These are phyloP conservation scores for Xylota sylvarum DNA, from an alignment of 2,888 invertebrate genomes.

Conservation along the genomic window DNA sequence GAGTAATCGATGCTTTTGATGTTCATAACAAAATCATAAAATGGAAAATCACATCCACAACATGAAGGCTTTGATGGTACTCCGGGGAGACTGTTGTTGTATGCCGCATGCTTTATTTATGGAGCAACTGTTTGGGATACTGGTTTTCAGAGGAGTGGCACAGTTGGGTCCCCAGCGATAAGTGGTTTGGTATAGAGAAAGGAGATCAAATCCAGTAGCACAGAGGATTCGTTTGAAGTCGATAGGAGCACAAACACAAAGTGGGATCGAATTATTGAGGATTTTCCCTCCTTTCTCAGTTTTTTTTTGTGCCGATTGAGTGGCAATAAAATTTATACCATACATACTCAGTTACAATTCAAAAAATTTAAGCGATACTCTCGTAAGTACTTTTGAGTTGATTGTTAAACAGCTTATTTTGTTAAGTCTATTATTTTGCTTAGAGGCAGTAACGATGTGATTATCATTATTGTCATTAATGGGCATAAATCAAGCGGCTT, in stretches of 20 bases:
- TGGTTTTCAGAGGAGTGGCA: slow-evolving; percentile 6
- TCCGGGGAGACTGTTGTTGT: not conserved
- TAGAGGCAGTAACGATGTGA: slow-evolving; percentile 14
- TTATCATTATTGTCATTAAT: slow-evolving; percentile 24
- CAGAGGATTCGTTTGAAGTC: slow-evolving; percentile 35
- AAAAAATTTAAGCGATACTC: not conserved
- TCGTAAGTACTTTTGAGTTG: slow-evolving; percentile 1
- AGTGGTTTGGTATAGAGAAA: slow-evolving; percentile 24
- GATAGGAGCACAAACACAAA: slow-evolving; percentile 17
- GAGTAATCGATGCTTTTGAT: slow-evolving; percentile 73
- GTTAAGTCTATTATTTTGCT: not conserved
- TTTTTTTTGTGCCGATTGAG: slow-evolving; percentile 24
- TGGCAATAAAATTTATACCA: slow-evolving; percentile 45
- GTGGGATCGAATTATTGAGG: slow-evolving; percentile 39
- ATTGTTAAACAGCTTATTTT: slow-evolving; percentile 3
- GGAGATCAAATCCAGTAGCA: not conserved
- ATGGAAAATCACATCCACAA: slow-evolving; percentile 70
- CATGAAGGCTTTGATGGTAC: slow-evolving; percentile 3
- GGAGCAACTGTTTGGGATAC: slow-evolving; percentile 2
- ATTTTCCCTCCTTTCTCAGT: not conserved
- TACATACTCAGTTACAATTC: slow-evolving; percentile 11
- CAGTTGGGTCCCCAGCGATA: slow-evolving; percentile 10
- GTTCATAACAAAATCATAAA: slow-evolving; percentile 75
- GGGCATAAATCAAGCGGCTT: slow-evolving; percentile 9
- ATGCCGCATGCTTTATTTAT: slow-evolving; percentile 38